Base-by-base conservation (phyloP, 1,140 invertebrate genomes). In the Heterodera schachtii region DNA sequence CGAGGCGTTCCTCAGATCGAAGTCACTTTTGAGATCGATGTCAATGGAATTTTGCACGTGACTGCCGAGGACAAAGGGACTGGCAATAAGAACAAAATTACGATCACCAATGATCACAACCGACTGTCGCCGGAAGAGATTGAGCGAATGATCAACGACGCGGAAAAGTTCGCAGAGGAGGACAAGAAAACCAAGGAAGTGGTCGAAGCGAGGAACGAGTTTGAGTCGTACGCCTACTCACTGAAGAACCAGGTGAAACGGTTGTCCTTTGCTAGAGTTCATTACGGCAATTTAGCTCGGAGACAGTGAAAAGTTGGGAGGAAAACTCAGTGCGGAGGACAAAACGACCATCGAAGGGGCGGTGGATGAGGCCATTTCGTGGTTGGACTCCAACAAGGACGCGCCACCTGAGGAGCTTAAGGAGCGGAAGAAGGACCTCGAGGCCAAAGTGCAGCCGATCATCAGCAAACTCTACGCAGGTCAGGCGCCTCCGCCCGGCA, bases 1-100 rank as follows among this genome's bases (percentile, higher is more conserved):
- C 93, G 97, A 90, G 97, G 97, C 81, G 96, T 99, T 67, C 96
- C 97, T n/a, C 96, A 98, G 91, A 98, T 98, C 90, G 92, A 92
- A 84, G 92, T 96, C 0, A 80, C 78, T 11, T 99, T 99, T 73
- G 97, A 99, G 91, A 98, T 99, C 87, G 97, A 99, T 89, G 97
- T 96, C 66, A 98, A 99, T 90, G 97, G 97, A 91, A 99, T 99
- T 88, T 92, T 98, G 11, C 91, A 93, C 90, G 95, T 97, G 83
- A 95, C 95, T 41, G 97, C 97, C 43, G 97, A 98, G 91, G 97
- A 98, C 89, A 98, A 98, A 91, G 96, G 96, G 52, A 98, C 97
- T 79, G 97, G 97, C 78, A 98, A 97, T 91, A 94, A 96, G 83
- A 96, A 99, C 90, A 97, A 98, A 91, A 98, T 99, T 88, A 95